phyloP scores from a whole-genome alignment of 2,888 invertebrate genomes.

The Campaea margaritaria region DNA sequence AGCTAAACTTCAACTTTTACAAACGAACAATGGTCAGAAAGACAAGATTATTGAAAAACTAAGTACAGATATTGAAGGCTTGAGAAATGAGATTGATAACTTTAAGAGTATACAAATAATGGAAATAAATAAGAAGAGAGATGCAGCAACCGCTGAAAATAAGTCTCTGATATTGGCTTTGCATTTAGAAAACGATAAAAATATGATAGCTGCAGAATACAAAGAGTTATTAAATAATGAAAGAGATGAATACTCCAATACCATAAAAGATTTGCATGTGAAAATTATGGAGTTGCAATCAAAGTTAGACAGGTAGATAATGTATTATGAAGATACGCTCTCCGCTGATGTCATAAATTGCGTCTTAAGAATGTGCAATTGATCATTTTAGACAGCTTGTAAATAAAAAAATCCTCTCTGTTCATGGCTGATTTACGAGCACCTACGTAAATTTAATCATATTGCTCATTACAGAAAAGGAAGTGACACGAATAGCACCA shows the following conservation, averaged over 20 bases:
- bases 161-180: constrained; percentile 70
- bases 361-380: constrained; percentile 42
- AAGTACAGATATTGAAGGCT: constrained; percentile 52
- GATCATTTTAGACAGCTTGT: constrained; percentile 52
- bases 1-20: constrained; percentile 60
- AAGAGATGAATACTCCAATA: constrained; percentile 73
- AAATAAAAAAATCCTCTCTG: constrained; percentile 54
- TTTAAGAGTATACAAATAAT: constrained; percentile 50
- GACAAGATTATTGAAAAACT: constrained; percentile 57
- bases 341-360: constrained; percentile 12
- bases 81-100: constrained; percentile 56
- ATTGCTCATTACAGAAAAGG: constrained; percentile 61
- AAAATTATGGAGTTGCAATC: constrained; percentile 66
- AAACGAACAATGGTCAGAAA: constrained; percentile 61
- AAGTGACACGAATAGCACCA: constrained; percentile 53
- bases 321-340: background rate
- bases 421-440: constrained; percentile 42
- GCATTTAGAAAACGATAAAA: constrained; percentile 76
- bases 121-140: constrained; percentile 55
- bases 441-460: constrained; percentile 38
- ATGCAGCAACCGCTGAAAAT: constrained; percentile 71
- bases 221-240: constrained; percentile 81
- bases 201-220: constrained; percentile 73
- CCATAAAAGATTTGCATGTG: constrained; percentile 62
- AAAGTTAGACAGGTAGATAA: constrained; percentile 66